Evolutionary conservation across 2,113 vertebrate species (phyloP).

Genomic region (Myrmecophaga tridactyla): DNA sequence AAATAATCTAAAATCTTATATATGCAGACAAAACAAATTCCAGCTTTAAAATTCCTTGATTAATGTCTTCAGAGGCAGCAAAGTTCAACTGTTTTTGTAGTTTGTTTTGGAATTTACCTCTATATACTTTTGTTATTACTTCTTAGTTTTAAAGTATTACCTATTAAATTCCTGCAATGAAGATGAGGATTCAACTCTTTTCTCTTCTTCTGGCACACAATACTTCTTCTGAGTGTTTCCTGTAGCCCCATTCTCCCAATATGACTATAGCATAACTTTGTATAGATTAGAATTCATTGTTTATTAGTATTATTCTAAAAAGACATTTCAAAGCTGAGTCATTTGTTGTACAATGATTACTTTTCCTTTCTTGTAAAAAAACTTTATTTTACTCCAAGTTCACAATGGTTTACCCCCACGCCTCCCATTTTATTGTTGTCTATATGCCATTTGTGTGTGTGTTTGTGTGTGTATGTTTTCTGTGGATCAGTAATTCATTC

Average conservation of each 20-base stretch:
- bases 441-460: neutral
- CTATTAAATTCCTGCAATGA: neutral
- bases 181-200: slow-evolving; percentile 2
- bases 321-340: neutral
- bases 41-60: neutral
- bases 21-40: neutral
- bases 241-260: neutral
- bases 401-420: neutral
- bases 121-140: neutral
- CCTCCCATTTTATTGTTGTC: neutral
- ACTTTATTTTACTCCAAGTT: slow-evolving; percentile 9
- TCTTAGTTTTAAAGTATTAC: neutral
- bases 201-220: neutral
- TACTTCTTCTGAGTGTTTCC: neutral
- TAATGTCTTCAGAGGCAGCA: no score
- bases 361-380: neutral
- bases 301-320: slow-evolving; percentile 8
- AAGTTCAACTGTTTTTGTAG: neutral
- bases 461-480: neutral
- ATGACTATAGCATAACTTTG: neutral
- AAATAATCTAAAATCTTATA: neutral
- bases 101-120: neutral
- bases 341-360: neutral
- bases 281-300: slow-evolving; percentile 1
- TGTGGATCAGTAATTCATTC: neutral